Percentiles rank a stretch among this genome's conserved stretches.
Evolutionary conservation across 2,888 invertebrate species (phyloP).

Genomic region (Xanthia togata): DNA sequence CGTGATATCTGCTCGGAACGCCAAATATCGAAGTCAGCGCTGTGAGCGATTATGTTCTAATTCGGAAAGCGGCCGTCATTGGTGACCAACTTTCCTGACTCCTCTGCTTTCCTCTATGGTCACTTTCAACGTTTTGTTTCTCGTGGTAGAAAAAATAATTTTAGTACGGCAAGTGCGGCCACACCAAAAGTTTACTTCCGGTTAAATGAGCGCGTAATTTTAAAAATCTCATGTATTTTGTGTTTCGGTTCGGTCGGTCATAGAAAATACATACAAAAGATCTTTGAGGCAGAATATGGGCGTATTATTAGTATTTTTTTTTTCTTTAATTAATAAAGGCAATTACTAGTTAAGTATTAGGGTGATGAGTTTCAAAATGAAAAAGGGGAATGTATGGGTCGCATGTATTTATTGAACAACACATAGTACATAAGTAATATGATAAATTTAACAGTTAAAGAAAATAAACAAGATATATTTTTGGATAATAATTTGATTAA

Average conservation of each 20-base stretch:
- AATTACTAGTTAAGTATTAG: not conserved
- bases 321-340: not conserved
- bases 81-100: too few species aligned
- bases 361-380: not conserved
- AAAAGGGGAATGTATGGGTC: constrained; percentile 57
- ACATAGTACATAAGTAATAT: constrained; percentile 61
- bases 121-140: constrained; percentile 64
- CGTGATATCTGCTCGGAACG: too few species aligned
- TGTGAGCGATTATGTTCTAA: too few species aligned
- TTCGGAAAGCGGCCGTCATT: too few species aligned
- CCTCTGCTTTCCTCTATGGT: too few species aligned
- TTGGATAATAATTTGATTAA: constrained; percentile 40
- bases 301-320: not conserved
- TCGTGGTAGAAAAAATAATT: constrained; percentile 47
- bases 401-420: constrained; percentile 75
- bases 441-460: constrained; percentile 57
- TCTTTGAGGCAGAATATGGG: not conserved
- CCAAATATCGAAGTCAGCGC: too few species aligned
- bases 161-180: constrained; percentile 2
- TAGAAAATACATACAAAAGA: not conserved
- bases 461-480: constrained; percentile 44
- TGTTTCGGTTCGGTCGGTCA: not conserved
- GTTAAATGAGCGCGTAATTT: constrained; percentile 34
- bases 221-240: not conserved
- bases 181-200: constrained; percentile 6